phyloP scores from a whole-genome alignment of 2,797 vertebrate species.

The Cyclura pinguis region DNA sequence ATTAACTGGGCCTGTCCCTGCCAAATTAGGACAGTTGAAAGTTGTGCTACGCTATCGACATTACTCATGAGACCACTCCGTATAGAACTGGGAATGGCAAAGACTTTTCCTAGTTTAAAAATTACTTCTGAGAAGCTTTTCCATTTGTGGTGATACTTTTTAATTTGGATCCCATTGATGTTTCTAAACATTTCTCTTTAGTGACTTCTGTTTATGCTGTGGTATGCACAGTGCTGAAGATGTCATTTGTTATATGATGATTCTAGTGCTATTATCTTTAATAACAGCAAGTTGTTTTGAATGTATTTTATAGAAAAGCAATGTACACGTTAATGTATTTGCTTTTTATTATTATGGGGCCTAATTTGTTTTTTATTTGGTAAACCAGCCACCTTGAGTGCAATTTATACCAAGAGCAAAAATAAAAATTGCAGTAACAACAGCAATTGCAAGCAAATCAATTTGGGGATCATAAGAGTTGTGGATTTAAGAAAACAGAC shows the following conservation, averaged over 20 bases:
- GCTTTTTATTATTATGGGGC: not conserved
- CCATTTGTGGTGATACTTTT: not conserved
- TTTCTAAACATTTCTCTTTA: not conserved
- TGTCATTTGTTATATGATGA: not conserved
- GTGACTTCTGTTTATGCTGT: not conserved
- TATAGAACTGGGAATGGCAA: not conserved
- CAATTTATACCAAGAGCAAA: not conserved
- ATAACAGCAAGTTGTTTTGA: not conserved
- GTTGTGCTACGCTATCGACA: not conserved
- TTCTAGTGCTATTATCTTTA: not conserved
- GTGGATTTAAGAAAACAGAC: too few species aligned
- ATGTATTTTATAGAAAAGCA: not conserved
- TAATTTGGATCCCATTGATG: not conserved
- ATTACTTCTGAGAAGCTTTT: not conserved
- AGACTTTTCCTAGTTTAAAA: not conserved
- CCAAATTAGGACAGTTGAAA: too few species aligned
- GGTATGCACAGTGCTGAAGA: not conserved
- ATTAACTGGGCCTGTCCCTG: too few species aligned
- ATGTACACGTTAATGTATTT: not conserved
- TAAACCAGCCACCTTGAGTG: not conserved
- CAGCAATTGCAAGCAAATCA: not conserved
- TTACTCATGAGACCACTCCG: not conserved
- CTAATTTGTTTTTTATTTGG: not conserved
- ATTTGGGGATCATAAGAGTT: not conserved
- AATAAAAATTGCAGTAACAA: not conserved